phyloP scores from a whole-genome alignment of 64 coral and sea anemone species.

The Montipora capricornis region DNA sequence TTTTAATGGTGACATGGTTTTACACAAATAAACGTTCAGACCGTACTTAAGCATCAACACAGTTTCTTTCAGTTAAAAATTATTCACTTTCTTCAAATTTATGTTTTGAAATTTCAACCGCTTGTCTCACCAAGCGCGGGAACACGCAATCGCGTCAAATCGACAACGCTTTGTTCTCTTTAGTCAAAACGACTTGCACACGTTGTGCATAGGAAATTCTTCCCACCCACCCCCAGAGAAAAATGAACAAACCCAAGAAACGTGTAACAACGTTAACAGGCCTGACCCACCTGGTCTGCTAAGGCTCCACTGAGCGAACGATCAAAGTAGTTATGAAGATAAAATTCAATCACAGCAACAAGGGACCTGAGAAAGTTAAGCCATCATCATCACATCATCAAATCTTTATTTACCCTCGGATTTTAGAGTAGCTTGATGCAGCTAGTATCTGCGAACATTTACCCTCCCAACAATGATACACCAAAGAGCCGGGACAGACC shows the following conservation, averaged over 20 bases:
- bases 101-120: too few species aligned
- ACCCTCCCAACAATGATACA: too few species aligned
- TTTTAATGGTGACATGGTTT: too few species aligned
- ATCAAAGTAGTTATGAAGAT: slow-evolving; percentile 92
- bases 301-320: slow-evolving; percentile 74
- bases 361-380: slow-evolving; percentile 68
- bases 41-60: too few species aligned
- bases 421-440: too few species aligned
- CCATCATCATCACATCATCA: too few species aligned
- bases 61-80: too few species aligned
- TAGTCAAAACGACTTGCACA: background rate
- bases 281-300: slow-evolving; percentile 78
- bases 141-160: background rate
- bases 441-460: too few species aligned
- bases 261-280: background rate
- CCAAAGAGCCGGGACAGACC: too few species aligned
- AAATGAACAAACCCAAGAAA: background rate
- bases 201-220: background rate
- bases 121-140: background rate
- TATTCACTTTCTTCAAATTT: too few species aligned
- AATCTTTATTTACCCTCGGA: background rate
- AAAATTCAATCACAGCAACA: slow-evolving; percentile 77
- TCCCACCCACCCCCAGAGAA: background rate
- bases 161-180: background rate
- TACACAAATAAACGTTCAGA: too few species aligned